Base-by-base conservation (phyloP, 1,140 invertebrate species). In the Sminthurinus signatus region DNA sequence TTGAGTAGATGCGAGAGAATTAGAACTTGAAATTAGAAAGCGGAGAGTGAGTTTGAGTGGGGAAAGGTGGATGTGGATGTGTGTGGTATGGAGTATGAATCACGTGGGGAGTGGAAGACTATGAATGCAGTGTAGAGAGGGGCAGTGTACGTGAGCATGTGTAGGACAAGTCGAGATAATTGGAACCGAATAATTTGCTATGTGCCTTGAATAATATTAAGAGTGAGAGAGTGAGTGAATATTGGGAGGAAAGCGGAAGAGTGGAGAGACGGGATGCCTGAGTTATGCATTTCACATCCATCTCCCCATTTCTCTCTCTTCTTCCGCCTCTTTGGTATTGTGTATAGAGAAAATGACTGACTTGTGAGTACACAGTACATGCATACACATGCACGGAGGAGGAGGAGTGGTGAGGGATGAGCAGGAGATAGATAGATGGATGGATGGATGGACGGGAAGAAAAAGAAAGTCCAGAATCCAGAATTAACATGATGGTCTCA, bases 101-200 rank as follows among this genome's bases (percentile, higher is more conserved):
- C n/a, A n/a, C n/a, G n/a, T n/a, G n/a, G n/a, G n/a, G n/a, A n/a
- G n/a, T n/a, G n/a, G n/a, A n/a, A n/a, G n/a, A n/a, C n/a, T n/a
- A n/a, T n/a, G n/a, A n/a, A n/a, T n/a, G n/a, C n/a, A n/a, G n/a
- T n/a, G n/a, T n/a, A n/a, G n/a, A n/a, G n/a, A n/a, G n/a, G n/a
- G n/a, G 29, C 29, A 31, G 43, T 58, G 57, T 43, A 51, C 43
- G 19, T 58, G 48, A 19, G 19, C 21, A 21, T 46, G 19, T 59
- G 59, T 48, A 64, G n/a, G n/a, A n/a, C n/a, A n/a, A 57, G 43
- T 57, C 43, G 58, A 69, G 67, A 69, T 69, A 69, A 69, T 69
- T 69, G 67, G 67, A 69, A 69, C 55, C 54, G 62, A 65, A 69
- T 69, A 62, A 62, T 61, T 64, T 44, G 32, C 21, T 32, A 69